phyloP scores from a whole-genome alignment of 2,888 invertebrate species.

The Nephrotoma guestfalica region DNA sequence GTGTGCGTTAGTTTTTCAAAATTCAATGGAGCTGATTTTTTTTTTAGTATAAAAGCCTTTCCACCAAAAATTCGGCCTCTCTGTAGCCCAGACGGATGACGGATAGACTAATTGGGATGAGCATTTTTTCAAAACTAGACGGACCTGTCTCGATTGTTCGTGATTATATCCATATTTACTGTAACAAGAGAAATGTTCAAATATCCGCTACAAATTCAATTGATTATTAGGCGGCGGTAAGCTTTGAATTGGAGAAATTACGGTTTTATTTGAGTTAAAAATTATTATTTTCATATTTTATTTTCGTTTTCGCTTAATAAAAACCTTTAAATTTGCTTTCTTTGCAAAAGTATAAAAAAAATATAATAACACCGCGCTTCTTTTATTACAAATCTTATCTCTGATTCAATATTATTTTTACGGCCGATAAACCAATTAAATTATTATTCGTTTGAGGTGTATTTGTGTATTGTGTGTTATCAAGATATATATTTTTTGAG shows the following conservation, averaged over 20 bases:
- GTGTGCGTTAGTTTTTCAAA: too few species aligned
- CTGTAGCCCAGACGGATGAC: too few species aligned
- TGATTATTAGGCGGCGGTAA: background rate
- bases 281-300: too few species aligned
- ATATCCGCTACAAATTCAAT: background rate
- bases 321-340: background rate
- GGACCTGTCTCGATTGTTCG: too few species aligned
- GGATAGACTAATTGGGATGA: too few species aligned
- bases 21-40: too few species aligned
- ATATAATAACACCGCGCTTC: background rate
- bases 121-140: too few species aligned
- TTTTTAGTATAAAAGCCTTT: too few species aligned
- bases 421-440: background rate
- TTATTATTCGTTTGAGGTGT: background rate
- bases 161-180: background rate
- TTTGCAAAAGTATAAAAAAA: background rate
- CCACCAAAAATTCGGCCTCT: too few species aligned
- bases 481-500: background rate
- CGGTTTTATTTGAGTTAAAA: background rate
- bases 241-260: background rate
- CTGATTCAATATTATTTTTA: background rate
- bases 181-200: background rate
- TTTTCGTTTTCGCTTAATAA: background rate
- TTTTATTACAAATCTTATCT: background rate
- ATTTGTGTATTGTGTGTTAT: background rate